Percentiles rank a stretch among this genome's conserved stretches.
These are phyloP conservation scores for Agrochola lota DNA, from an alignment of 2,888 invertebrate species.

Conservation along the genomic window DNA sequence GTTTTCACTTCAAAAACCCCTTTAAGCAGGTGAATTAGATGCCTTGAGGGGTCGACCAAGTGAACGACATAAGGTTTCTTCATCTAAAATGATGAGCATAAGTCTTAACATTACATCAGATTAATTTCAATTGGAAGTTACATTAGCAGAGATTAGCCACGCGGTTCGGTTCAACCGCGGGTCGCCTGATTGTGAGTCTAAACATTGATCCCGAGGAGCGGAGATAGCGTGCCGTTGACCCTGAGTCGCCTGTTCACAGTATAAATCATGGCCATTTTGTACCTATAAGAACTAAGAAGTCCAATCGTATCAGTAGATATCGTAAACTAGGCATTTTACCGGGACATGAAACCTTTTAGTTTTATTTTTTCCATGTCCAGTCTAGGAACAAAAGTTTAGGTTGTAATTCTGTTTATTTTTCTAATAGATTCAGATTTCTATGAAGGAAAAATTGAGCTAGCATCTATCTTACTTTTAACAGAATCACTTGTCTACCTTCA, in stretches of 20 bases:
- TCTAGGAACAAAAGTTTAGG: not conserved
- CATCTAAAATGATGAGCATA: not conserved
- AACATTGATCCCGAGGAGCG: constrained; percentile 34
- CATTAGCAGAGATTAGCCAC: constrained; percentile 26
- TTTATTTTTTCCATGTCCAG: not conserved
- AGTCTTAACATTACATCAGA: constrained; percentile 31
- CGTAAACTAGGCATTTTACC: not conserved
- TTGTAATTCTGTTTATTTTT: not conserved
- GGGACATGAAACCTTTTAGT: not conserved
- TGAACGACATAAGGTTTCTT: not conserved
- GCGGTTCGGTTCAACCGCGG: constrained; percentile 19
- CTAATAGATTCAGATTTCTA: not conserved
- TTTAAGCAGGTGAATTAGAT: not conserved
- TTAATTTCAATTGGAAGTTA: constrained; percentile 3
- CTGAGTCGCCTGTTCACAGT: not conserved
- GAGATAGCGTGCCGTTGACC: constrained; percentile 60
- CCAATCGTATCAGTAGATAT: not conserved
- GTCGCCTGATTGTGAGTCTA: constrained; percentile 45
- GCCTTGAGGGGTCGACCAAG: too few relatives aligned
- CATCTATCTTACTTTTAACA: not conserved
- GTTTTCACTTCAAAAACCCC: too few relatives aligned
- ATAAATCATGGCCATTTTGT: not conserved
- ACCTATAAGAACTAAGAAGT: not conserved
- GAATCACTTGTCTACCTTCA: not conserved
- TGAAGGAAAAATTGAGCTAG: not conserved